Percentiles rank a stretch among this genome's conserved stretches.
phyloP scores from a whole-genome alignment of 2,113 vertebrate genomes.

The Herpetotheres cachinnans region DNA sequence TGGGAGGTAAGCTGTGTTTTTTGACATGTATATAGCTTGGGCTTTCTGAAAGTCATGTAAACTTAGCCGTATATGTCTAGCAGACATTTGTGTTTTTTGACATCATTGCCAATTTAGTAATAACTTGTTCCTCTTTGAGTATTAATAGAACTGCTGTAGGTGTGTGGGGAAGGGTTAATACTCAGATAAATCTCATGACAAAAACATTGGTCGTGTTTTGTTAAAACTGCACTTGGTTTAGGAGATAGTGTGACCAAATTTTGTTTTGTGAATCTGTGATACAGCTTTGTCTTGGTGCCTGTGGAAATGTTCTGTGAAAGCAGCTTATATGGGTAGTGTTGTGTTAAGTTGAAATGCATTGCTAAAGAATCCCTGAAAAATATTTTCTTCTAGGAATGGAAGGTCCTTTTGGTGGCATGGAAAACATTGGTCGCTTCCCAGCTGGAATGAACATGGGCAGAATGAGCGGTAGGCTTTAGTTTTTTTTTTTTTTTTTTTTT shows the following conservation, averaged over 20 bases:
- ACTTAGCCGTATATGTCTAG: background rate
- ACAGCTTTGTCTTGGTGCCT: background rate
- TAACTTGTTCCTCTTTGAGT: background rate
- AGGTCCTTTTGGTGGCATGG: conserved; percentile 86
- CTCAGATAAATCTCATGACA: background rate
- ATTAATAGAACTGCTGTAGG: background rate
- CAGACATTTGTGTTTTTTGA: background rate
- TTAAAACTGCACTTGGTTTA: background rate
- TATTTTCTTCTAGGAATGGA: conserved; percentile 84
- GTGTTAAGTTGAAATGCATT: background rate
- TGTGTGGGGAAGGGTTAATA: background rate
- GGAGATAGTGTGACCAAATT: background rate
- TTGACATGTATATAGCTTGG: background rate
- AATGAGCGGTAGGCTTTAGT: conserved; percentile 81
- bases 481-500: fast-evolving
- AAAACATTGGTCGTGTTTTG: background rate
- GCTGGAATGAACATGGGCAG: conserved; percentile 90
- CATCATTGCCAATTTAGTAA: fast-evolving
- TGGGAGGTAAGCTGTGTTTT: conserved; percentile 84
- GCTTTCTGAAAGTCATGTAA: background rate
- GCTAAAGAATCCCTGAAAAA: background rate
- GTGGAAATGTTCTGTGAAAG: background rate
- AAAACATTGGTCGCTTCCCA: conserved; percentile 88
- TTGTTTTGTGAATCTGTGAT: background rate
- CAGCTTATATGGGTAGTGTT: background rate